Evolutionary conservation across 2,888 invertebrate genomes (phyloP).

Genomic region (Candidula unifasciata): DNA sequence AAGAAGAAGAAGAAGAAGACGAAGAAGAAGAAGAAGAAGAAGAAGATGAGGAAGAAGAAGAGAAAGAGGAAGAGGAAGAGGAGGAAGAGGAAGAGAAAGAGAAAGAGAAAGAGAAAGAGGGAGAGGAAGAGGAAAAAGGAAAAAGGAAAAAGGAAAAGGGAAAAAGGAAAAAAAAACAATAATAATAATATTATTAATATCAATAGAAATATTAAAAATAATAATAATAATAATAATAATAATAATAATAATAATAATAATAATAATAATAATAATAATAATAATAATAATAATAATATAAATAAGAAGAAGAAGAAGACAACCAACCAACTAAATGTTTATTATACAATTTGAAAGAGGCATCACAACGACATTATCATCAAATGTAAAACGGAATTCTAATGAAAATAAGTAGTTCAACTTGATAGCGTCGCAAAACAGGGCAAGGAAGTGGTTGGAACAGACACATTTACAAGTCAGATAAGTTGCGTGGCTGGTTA

Average conservation of each 20-base stretch:
- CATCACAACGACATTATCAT: no score
- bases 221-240: neutral
- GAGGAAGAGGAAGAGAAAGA: slow-evolving; percentile 27
- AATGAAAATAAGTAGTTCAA: no score
- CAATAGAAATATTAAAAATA: neutral
- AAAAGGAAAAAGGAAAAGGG: neutral
- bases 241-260: neutral
- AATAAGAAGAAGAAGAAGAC: neutral
- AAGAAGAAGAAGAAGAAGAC: slow-evolving; percentile 20
- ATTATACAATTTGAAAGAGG: no score
- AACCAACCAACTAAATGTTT: neutral
- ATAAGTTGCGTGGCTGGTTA: no score
- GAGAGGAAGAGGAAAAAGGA: neutral
- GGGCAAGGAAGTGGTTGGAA: no score
- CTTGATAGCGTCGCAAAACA: no score
- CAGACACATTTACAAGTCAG: no score
- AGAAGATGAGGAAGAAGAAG: neutral
- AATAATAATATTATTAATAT: neutral
- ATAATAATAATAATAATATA: slow-evolving; percentile 12
- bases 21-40: neutral
- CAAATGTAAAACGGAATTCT: no score
- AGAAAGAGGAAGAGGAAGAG: slow-evolving; percentile 17
- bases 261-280: neutral
- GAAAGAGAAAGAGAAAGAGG: no score
- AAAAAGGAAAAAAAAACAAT: neutral